These are phyloP conservation scores for Drosophila pseudotalamancana DNA, from an alignment of 2,888 invertebrate species.

Conservation along the genomic window DNA sequence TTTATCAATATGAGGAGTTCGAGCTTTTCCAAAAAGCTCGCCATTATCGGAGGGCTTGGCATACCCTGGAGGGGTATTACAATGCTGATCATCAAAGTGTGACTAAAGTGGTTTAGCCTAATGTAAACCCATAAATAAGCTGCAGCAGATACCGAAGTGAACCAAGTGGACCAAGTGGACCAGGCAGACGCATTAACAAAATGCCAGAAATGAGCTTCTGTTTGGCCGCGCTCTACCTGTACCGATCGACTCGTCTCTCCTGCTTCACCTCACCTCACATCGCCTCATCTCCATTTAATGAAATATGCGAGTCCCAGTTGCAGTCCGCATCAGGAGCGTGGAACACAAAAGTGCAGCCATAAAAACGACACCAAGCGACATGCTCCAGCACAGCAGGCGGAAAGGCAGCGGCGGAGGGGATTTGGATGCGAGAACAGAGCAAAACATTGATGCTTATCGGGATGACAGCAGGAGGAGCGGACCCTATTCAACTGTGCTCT, in stretches of 20 bases:
- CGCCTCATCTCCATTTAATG: constrained; percentile 67
- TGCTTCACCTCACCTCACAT: background rate
- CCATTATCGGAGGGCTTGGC: constrained; percentile 54
- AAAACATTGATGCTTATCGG: constrained; percentile 82
- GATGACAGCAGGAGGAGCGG: constrained; percentile 64
- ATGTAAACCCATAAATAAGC: constrained; percentile 82
- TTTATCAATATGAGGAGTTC: constrained; percentile 32
- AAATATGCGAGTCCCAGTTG: constrained; percentile 71
- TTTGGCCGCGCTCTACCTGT: constrained; percentile 55
- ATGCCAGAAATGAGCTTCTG: constrained; percentile 82
- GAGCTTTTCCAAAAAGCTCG: constrained; percentile 67
- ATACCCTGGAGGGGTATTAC: constrained; percentile 42
- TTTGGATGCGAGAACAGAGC: constrained; percentile 51
- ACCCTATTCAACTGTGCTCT: constrained; percentile 3
- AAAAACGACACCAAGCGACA: constrained; percentile 78
- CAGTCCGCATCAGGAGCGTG: constrained; percentile 38
- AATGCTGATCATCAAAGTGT: constrained; percentile 81
- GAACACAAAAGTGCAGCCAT: constrained; percentile 79
- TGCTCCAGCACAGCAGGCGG: constrained; percentile 45
- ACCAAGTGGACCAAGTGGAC: constrained; percentile 28
- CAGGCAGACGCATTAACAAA: constrained; percentile 77
- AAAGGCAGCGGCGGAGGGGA: background rate
- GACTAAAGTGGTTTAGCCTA: constrained; percentile 84
- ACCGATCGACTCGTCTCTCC: constrained; percentile 12
- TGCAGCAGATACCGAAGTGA: constrained; percentile 54